phyloP scores from a whole-genome alignment of 2,888 invertebrate genomes.

The Polydrusus cervinus region DNA sequence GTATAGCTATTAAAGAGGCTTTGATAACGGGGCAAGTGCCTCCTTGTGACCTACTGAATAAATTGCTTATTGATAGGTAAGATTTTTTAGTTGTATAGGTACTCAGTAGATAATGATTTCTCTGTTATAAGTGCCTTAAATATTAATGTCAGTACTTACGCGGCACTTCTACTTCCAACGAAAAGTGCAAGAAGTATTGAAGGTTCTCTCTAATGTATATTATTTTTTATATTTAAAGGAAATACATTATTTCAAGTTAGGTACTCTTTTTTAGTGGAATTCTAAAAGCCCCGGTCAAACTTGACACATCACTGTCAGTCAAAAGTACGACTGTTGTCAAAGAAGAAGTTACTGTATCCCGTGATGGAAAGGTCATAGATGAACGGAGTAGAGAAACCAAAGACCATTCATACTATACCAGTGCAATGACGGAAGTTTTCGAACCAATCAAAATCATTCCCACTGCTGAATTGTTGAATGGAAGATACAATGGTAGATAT shows the following conservation, averaged over 20 bases:
- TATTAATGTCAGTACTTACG: too few species aligned
- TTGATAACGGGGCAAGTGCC: conserved; percentile 81
- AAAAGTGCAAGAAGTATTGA: too few species aligned
- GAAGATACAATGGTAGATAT: conserved; percentile 65
- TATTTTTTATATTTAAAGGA: background rate
- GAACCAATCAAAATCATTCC: conserved; percentile 74
- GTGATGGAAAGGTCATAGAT: conserved; percentile 80
- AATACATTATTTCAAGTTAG: background rate
- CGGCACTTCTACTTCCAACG: too few species aligned
- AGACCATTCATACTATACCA: conserved; percentile 81
- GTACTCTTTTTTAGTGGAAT: conserved; percentile 70
- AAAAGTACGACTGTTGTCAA: conserved; percentile 82
- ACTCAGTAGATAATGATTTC: too few species aligned
- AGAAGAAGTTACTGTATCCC: conserved; percentile 81
- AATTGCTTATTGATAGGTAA: conserved; percentile 77
- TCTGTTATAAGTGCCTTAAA: too few species aligned
- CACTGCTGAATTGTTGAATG: conserved; percentile 66
- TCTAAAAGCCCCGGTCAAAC: conserved; percentile 79
- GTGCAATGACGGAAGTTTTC: conserved; percentile 80
- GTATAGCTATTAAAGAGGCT: conserved; percentile 80
- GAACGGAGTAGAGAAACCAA: conserved; percentile 81
- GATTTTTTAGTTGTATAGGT: too few species aligned
- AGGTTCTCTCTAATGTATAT: too few species aligned
- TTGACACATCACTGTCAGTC: conserved; percentile 82
- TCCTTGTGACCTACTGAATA: conserved; percentile 81